Evolutionary conservation across 2,797 vertebrate species (phyloP).

Genomic region (Masticophis lateralis): DNA sequence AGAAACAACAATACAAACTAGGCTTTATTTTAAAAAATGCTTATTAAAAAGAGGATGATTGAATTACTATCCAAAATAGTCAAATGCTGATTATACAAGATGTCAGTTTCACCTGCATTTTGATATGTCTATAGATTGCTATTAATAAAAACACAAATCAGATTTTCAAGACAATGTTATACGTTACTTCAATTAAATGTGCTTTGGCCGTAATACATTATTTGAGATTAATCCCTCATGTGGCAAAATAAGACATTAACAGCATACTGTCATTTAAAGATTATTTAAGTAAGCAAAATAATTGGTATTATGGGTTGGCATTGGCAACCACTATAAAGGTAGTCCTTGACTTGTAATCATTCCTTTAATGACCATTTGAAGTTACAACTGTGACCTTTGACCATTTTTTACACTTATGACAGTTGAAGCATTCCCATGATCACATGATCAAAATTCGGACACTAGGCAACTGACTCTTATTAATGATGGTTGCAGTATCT

Average conservation of each 20-base stretch:
- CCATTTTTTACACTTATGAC: background rate
- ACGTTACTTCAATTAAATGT: background rate
- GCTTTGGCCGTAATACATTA: background rate
- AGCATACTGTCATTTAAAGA: slow-evolving; percentile 9
- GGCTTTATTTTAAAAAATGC: background rate
- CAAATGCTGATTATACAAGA: background rate
- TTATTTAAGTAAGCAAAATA: slow-evolving; percentile 17
- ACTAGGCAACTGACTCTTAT: background rate
- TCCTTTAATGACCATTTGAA: background rate
- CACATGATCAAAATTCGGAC: background rate
- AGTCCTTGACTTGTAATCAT: background rate
- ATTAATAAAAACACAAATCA: background rate
- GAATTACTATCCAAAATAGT: background rate
- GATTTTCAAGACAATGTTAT: slow-evolving; percentile 12
- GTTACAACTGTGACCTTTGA: background rate
- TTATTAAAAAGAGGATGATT: background rate
- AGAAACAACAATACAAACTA: background rate
- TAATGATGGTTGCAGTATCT: background rate
- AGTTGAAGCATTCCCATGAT: background rate
- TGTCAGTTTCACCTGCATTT: background rate
- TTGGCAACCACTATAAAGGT: background rate
- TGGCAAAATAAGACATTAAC: slow-evolving; percentile 20
- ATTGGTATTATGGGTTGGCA: slow-evolving; percentile 13
- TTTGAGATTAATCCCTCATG: background rate
- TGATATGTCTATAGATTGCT: background rate